Base-by-base conservation (phyloP, 2,888 invertebrate species). In the Zele albiditarsus region DNA sequence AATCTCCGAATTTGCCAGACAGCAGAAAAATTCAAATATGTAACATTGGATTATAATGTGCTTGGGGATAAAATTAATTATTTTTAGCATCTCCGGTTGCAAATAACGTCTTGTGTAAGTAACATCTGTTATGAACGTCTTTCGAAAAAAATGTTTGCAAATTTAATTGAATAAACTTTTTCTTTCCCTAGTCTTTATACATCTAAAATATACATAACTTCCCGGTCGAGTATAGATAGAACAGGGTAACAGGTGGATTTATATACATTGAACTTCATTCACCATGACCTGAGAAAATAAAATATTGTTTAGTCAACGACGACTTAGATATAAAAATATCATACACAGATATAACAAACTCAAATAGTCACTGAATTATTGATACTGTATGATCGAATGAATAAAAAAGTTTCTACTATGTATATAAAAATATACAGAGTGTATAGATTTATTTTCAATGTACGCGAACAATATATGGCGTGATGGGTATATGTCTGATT, bases 401-500 rank as follows among this genome's bases (percentile, higher is more conserved):
- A 20, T 1, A 20, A 53, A 53, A 53, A 53, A 53, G 20, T 53
- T 53, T 6, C 10, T n/a, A 23, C 5, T 38, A 20, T 20, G 16
- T 38, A 63, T n/a, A 46, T 10, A 68, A 27, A 28, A 31, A 20
- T n/a, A 63, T 63, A 33, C 27, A 49, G n/a, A 23, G 42, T 28
- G 53, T 49, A 49, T 68, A 49, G 31, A 49, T 68, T 49, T 25
- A 27, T 60, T 27, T 60, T 27, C 28, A 60, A 60, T 27, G 28
- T 25, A 60, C 27, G n/a, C 28, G n/a, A 28, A 16, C 28, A 68
- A 16, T 28, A 68, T 27, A 49, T 28, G n/a, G 49, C 53, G 25
- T 49, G 46, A 25, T 14, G 27, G 67, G 23, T 42, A 16, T 10
- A 23, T 49, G 73, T 25, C 70, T 73, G 76, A 76, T 63, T 53